Evolutionary conservation across 2,888 invertebrate genomes (phyloP), one percentile per base, ranked within the genome.

Genomic region (Synergus gifuensis): DNA sequence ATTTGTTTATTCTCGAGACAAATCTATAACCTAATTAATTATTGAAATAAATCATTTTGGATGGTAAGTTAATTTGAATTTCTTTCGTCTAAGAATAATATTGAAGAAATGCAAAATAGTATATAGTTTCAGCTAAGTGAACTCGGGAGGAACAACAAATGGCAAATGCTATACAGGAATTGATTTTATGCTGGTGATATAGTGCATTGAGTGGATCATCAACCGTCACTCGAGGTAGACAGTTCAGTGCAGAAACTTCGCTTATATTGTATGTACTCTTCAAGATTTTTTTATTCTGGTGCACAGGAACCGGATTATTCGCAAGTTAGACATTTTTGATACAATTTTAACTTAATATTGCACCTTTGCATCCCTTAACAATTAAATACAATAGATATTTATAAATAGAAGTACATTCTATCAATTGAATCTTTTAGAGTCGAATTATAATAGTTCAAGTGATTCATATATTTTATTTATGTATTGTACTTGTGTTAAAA

Each of bases 161-260:
- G 18, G 66, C 42, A 44, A 42, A 42, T 66, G n/a, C 42, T 42
- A 44, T 42, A 4, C 66, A 16, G 42, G 66, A 42, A 66, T 66
- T 66, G 66, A 66, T 66, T 36, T 66, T 66, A 42, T 66, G 62
- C 14, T 14, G 14, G 22, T 12, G 66, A 66, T 42, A 66, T 18
- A 44, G 40, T 66, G 64, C 66, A 66, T n/a, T n/a, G 42, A 66
- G 66, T 42, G 66, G 40, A 66, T 66, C 66, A 66, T 66, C 40
- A 66, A 64, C 64, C 16, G 64, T 36, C 64, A 40, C 40, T 64
- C 42, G 42, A 40, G 18, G 18, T 66, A 66, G 42, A 18, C 12
- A 66, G 66, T n/a, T 42, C 40, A n/a, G 42, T 12, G 18, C 42
- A 42, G 42, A 18, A 66, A 66, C 66, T 66, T 36, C 11, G 66